Evolutionary conservation across 2,113 vertebrate species (phyloP).

Genomic region (Engraulis encrasicolus): DNA sequence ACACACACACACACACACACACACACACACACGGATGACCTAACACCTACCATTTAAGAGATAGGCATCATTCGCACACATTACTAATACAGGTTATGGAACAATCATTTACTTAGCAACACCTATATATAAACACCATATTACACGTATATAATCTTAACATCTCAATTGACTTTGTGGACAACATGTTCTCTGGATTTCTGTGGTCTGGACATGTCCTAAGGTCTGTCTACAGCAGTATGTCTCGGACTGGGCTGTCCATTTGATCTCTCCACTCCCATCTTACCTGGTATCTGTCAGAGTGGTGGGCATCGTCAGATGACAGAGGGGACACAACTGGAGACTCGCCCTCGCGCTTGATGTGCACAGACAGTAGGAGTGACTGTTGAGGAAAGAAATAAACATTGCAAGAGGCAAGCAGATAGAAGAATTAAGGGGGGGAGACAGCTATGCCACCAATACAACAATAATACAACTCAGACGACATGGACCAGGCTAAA

Average conservation of each 20-base stretch:
- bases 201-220: background rate
- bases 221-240: background rate
- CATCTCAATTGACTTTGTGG: background rate
- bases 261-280: too few relatives aligned
- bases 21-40: background rate
- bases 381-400: constrained; percentile 84
- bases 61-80: background rate
- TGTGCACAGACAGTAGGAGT: constrained; percentile 95
- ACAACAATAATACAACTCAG: background rate
- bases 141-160: too few relatives aligned
- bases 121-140: too few relatives aligned
- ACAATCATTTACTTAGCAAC: background rate
- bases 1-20: constrained; percentile 28
- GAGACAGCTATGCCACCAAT: constrained; percentile 6
- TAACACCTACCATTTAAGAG: background rate
- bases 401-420: constrained; percentile 25
- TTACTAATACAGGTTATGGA: background rate
- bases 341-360: constrained; percentile 98
- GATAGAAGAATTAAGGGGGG: too few relatives aligned
- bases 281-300: constrained; percentile 98
- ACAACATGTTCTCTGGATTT: background rate
- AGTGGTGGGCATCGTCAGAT: constrained; percentile 97
- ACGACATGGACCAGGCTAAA: background rate
- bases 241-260: constrained; percentile 38
- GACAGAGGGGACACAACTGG: constrained; percentile 95